A percentile compares a stretch with the other conserved stretches of the same genome.
Evolutionary conservation across 2,113 vertebrate genomes (phyloP).

Genomic region (Leucopsar rothschildi): DNA sequence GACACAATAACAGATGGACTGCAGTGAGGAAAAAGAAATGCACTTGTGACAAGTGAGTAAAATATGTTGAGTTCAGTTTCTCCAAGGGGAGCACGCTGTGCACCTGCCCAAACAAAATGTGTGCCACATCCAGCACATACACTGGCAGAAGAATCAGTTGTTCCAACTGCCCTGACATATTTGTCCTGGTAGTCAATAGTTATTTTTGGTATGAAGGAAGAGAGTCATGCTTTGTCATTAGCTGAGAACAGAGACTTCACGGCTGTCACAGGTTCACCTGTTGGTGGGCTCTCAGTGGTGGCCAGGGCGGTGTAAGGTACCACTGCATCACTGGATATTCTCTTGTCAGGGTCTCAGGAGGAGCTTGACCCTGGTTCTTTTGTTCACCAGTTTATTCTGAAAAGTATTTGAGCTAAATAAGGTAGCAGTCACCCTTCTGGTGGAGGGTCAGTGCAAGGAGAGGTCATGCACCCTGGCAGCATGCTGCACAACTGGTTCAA

Average conservation of each 20-base stretch:
- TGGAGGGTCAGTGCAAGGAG: neutral
- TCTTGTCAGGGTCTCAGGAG: neutral
- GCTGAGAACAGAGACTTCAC: neutral
- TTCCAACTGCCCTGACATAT: neutral
- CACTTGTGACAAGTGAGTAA: neutral
- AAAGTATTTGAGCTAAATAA: conserved; percentile 12
- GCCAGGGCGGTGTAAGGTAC: neutral
- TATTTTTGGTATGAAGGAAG: neutral
- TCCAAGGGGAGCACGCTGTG: neutral
- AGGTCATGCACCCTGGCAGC: neutral
- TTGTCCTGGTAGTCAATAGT: neutral
- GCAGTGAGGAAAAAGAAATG: neutral
- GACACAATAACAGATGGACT: neutral
- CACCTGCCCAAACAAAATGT: neutral
- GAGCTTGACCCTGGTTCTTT: neutral
- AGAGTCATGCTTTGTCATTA: neutral
- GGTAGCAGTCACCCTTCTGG: neutral
- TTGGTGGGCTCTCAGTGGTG: neutral
- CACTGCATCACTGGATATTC: neutral
- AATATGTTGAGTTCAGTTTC: neutral
- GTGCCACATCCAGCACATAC: neutral
- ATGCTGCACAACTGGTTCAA: neutral
- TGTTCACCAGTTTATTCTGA: neutral
- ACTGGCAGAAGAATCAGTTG: neutral
- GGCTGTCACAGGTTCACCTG: neutral